Evolutionary conservation across 1,140 invertebrate species (phyloP).

Genomic region (Diachasmimorpha longicaudata): DNA sequence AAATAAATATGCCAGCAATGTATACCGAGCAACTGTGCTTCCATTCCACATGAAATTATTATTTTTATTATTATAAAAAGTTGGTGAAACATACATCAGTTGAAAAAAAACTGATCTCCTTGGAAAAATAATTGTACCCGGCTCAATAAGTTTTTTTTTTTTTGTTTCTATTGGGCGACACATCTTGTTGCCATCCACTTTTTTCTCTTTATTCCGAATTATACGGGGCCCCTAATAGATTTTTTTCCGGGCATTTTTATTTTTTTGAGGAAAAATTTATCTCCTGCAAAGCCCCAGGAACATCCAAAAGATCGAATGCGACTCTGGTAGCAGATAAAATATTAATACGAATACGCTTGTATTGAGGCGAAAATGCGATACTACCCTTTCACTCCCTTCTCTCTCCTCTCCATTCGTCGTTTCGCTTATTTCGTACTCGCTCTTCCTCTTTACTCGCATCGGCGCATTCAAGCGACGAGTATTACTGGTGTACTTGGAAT

Average conservation of each 20-base stretch:
- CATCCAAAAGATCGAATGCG: constrained; percentile 15
- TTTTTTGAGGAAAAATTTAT: not conserved
- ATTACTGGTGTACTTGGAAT: constrained; percentile 45
- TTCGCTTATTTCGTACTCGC: constrained; percentile 3
- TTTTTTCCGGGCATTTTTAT: too few relatives aligned
- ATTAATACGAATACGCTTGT: constrained; percentile 51
- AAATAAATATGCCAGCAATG: not conserved
- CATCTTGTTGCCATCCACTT: too few relatives aligned
- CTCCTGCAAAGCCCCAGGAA: not conserved
- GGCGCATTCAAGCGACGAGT: constrained; percentile 26
- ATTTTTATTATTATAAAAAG: not conserved
- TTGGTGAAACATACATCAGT: not conserved
- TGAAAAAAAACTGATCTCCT: too few relatives aligned
- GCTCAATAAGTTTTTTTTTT: too few relatives aligned
- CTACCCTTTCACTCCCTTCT: constrained; percentile 22
- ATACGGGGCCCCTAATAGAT: too few relatives aligned
- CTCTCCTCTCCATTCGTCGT: constrained; percentile 19
- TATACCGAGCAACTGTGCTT: not conserved
- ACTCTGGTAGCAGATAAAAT: constrained; percentile 40
- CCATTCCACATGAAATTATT: not conserved
- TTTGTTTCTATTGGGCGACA: too few relatives aligned
- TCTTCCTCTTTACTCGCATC: not conserved
- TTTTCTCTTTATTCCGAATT: too few relatives aligned
- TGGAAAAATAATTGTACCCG: too few relatives aligned
- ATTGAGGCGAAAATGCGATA: constrained; percentile 53